Evolutionary conservation across 2,888 invertebrate species (phyloP).

Genomic region (Parascotia fuliginaria): DNA sequence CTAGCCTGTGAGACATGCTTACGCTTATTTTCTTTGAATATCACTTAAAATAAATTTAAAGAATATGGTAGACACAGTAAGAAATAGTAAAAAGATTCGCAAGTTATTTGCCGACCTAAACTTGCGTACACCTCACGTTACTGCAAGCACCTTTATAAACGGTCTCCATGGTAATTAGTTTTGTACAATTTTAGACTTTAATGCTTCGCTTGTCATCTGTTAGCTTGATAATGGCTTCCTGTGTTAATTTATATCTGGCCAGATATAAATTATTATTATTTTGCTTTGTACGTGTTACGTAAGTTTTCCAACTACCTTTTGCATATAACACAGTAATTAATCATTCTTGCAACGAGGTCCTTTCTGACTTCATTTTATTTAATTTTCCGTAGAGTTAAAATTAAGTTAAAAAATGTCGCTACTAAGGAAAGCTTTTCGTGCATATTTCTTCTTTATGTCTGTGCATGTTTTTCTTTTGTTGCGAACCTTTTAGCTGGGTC

Average conservation of each 20-base stretch:
- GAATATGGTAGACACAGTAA: too few relatives aligned
- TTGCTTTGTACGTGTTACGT: slow-evolving; percentile 31
- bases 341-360: slow-evolving; percentile 13
- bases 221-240: slow-evolving; percentile 69
- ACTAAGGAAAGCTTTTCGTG: background rate
- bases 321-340: slow-evolving; percentile 36
- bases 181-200: slow-evolving; percentile 75
- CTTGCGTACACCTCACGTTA: slow-evolving; percentile 27
- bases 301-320: slow-evolving; percentile 28
- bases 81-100: too few relatives aligned
- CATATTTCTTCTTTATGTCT: background rate
- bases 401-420: background rate
- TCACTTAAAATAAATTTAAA: too few relatives aligned
- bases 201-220: slow-evolving; percentile 65
- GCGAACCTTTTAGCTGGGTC: slow-evolving; percentile 4
- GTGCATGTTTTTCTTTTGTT: background rate
- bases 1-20: too few relatives aligned
- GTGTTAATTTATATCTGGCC: slow-evolving; percentile 64
- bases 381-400: slow-evolving; percentile 18
- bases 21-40: too few relatives aligned
- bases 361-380: slow-evolving; percentile 27
- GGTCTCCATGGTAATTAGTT: slow-evolving; percentile 71
- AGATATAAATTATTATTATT: slow-evolving; percentile 64
- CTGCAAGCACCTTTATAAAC: slow-evolving; percentile 47
- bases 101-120: slow-evolving; percentile 26